Conservation (phyloP, 2,797 vertebrate species). For the Parauchenoglanis ngamensis region DNA sequence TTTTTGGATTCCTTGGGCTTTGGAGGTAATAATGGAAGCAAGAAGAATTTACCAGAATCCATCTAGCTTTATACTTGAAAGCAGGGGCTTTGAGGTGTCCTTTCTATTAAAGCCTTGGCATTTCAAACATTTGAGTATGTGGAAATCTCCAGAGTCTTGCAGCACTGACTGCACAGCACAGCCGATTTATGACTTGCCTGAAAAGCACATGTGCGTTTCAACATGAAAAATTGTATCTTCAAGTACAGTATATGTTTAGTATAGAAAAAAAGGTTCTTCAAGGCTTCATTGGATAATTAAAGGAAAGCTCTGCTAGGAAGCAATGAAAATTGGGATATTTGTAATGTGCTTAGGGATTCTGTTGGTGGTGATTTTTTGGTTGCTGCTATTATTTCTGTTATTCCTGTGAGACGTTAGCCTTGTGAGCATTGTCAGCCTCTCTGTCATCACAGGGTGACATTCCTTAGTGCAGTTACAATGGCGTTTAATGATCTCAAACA, state of each 20-base stretch:
- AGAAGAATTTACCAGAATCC: conserved; percentile 1
- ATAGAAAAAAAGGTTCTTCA: not conserved
- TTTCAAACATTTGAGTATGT: not conserved
- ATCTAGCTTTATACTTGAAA: not conserved
- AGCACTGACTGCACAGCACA: not conserved
- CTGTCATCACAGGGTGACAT: not conserved
- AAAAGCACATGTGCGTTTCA: not conserved
- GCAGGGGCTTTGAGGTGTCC: not conserved
- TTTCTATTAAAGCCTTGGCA: not conserved
- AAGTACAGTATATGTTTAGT: not conserved
- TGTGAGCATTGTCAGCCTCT: not conserved
- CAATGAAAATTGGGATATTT: not conserved
- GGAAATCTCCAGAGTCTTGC: not conserved
- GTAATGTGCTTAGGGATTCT: not conserved
- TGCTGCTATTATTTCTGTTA: not conserved
- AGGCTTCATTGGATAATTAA: not conserved
- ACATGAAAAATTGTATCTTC: not conserved
- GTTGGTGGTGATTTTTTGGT: not conserved
- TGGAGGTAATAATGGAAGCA: conserved; percentile 16
- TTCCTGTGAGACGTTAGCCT: not conserved
- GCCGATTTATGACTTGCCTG: not conserved
- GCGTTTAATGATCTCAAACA: not conserved
- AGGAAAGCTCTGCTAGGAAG: not conserved
- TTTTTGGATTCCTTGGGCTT: not conserved
- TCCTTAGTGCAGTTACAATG: not conserved